Evolutionary conservation across 2,888 invertebrate species (phyloP).

Genomic region (Myopa tessellatipennis): DNA sequence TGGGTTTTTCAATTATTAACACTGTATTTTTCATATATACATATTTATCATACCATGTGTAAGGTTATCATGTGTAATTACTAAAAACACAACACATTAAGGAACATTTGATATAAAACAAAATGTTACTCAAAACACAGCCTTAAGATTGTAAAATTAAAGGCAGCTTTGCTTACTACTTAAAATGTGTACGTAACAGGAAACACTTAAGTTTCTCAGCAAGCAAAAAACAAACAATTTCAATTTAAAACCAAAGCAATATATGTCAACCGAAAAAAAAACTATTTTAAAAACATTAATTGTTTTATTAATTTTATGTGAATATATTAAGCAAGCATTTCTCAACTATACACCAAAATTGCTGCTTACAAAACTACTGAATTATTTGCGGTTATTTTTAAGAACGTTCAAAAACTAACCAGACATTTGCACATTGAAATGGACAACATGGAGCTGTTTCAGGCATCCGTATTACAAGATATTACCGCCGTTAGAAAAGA

Average conservation of each 20-base stretch:
- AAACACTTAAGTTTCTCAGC: not conserved
- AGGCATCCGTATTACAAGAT: constrained; percentile 16
- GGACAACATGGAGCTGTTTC: constrained; percentile 35
- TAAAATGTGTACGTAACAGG: not conserved
- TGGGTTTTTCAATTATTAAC: not conserved
- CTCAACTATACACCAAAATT: constrained; percentile 21
- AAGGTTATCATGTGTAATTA: not conserved
- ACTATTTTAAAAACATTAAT: not conserved
- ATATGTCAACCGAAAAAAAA: not conserved
- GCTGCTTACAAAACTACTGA: not conserved
- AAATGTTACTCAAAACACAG: too few species aligned
- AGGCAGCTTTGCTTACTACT: not conserved
- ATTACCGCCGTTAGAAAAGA: not conserved
- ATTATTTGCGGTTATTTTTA: not conserved
- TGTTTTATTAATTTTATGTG: constrained; percentile 4
- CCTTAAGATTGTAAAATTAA: not conserved
- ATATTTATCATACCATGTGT: not conserved
- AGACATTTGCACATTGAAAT: not conserved
- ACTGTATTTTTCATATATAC: not conserved
- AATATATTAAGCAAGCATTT: not conserved
- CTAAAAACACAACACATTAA: not conserved
- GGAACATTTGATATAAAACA: too few species aligned
- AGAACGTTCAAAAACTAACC: not conserved
- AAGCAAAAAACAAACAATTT: not conserved
- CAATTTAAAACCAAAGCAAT: constrained; percentile 15